A percentile compares a stretch with the other conserved stretches of the same genome.
Evolutionary conservation across 2,797 vertebrate genomes (phyloP).

Genomic region (Philypnodon macrostomus): DNA sequence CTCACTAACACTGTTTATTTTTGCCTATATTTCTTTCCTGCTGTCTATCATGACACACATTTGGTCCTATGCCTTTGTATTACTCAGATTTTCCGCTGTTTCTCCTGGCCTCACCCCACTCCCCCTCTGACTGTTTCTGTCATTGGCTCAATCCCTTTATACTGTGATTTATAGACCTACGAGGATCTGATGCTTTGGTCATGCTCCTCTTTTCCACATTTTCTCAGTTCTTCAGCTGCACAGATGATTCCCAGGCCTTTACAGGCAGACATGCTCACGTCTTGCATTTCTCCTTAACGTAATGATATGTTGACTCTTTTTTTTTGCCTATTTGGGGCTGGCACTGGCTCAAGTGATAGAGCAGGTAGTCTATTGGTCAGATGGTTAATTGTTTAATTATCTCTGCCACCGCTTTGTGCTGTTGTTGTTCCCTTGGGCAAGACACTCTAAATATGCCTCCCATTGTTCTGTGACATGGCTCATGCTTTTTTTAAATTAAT

Average conservation of each 20-base stretch:
- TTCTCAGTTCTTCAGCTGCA: constrained; percentile 42
- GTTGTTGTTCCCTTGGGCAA: too few relatives aligned
- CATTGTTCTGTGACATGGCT: too few relatives aligned
- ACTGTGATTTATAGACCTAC: constrained; percentile 54
- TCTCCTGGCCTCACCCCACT: constrained; percentile 1
- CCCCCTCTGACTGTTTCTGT: neutral
- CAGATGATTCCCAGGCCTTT: constrained; percentile 52
- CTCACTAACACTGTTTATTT: constrained; percentile 9
- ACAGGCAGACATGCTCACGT: constrained; percentile 10
- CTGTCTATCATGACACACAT: neutral
- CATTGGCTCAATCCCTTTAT: constrained; percentile 21
- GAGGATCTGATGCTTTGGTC: constrained; percentile 49
- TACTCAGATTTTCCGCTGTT: constrained; percentile 3
- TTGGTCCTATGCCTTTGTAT: neutral
- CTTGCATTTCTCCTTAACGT: neutral
- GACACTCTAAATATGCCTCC: too few relatives aligned
- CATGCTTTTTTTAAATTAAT: too few relatives aligned
- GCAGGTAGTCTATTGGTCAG: too few relatives aligned
- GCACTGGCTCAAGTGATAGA: too few relatives aligned
- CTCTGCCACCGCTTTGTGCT: too few relatives aligned
- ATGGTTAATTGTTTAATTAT: too few relatives aligned
- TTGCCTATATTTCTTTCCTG: neutral
- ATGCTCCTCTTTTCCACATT: constrained; percentile 53
- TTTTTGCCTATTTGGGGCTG: too few relatives aligned
- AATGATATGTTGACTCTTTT: neutral